These are phyloP conservation scores for Mythimna loreyi DNA, from an alignment of 2,888 invertebrate species.

Conservation along the genomic window DNA sequence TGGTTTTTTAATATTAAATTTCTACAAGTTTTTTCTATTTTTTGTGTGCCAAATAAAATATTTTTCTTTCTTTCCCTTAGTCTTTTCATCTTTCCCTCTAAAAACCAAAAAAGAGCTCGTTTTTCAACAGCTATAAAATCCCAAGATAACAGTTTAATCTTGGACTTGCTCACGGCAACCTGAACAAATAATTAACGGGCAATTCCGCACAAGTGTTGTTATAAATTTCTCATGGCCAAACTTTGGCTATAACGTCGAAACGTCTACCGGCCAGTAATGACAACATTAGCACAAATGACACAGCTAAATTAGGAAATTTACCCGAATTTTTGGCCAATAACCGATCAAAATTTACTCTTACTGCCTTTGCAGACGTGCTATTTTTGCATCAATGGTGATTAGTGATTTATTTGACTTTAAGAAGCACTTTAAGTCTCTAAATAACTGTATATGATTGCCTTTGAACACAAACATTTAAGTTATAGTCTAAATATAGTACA, in stretches of 20 bases:
- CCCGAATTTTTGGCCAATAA: constrained; percentile 74
- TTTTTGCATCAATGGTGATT: background rate
- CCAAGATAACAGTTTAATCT: constrained; percentile 28
- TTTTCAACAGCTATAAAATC: constrained; percentile 4
- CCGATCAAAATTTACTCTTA: constrained; percentile 76
- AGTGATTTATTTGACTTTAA: background rate
- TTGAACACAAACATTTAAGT: too few relatives aligned
- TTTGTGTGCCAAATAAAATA: too few relatives aligned
- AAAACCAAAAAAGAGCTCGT: background rate
- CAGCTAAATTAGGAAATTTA: constrained; percentile 77
- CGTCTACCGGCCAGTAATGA: constrained; percentile 72
- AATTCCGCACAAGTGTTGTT: constrained; percentile 58
- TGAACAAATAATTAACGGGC: constrained; percentile 53
- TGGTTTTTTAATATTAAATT: too few relatives aligned
- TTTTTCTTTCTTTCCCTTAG: too few relatives aligned
- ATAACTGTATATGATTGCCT: too few relatives aligned
- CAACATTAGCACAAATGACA: constrained; percentile 80
- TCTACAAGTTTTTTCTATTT: too few relatives aligned
- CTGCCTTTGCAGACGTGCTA: background rate
- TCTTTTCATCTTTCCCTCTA: background rate
- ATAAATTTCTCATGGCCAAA: constrained; percentile 61
- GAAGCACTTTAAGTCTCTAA: too few relatives aligned
- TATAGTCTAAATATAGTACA: too few relatives aligned
- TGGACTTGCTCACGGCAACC: constrained; percentile 14
- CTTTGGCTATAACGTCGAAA: constrained; percentile 61